Percentiles rank a stretch among this genome's conserved stretches.
Conservation (phyloP, 2,888 invertebrate species). For the Nasonovia ribisnigri region DNA sequence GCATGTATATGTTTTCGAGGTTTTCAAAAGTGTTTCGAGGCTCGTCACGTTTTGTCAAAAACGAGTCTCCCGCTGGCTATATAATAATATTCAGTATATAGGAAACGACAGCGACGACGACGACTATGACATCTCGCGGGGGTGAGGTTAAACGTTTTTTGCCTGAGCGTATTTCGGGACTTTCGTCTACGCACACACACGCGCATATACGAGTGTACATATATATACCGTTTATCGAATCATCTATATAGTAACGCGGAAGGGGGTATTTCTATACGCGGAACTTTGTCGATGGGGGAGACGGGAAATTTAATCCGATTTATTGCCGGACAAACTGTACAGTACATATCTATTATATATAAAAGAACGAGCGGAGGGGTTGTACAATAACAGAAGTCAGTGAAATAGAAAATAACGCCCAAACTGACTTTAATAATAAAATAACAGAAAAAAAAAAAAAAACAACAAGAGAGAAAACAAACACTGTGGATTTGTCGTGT, state of each 20-base stretch:
- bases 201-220: background rate
- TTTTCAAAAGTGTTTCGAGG: conserved; percentile 34
- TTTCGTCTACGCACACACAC: background rate
- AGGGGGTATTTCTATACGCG: background rate
- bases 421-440: conserved; percentile 47
- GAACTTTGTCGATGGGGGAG: background rate
- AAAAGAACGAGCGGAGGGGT: background rate
- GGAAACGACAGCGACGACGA: conserved; percentile 16
- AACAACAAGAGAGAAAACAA: background rate
- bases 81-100: background rate
- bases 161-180: conserved; percentile 2
- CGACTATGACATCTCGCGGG: background rate
- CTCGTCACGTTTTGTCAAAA: conserved; percentile 49
- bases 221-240: conserved; percentile 24
- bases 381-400: conserved; percentile 51
- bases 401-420: conserved; percentile 55
- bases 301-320: conserved; percentile 30
- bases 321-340: conserved; percentile 35
- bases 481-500: conserved; percentile 5
- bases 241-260: conserved; percentile 3
- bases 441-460: background rate
- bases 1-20: conserved; percentile 36
- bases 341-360: background rate
- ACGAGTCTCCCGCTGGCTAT: conserved; percentile 4
- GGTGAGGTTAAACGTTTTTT: conserved; percentile 37